Evolutionary conservation across 2,888 invertebrate species (phyloP), one percentile per base, ranked within the genome.

Genomic region (Luffia ferchaultella): DNA sequence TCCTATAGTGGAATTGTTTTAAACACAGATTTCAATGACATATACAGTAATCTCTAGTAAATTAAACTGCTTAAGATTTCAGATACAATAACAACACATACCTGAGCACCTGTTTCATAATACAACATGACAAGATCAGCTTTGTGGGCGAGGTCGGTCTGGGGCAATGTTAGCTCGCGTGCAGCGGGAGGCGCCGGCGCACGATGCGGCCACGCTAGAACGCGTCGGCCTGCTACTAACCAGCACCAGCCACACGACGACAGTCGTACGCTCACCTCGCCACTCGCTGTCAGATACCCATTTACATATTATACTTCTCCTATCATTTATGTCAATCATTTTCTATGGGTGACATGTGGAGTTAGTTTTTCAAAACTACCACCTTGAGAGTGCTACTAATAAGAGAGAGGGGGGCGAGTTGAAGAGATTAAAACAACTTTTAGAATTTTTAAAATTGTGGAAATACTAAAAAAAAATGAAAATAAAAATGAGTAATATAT

Each of bases 71-170:
- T n/a, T n/a, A n/a, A n/a, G n/a, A n/a, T n/a, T n/a, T n/a, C n/a
- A n/a, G n/a, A n/a, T n/a, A n/a, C n/a, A n/a, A n/a, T n/a, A n/a
- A n/a, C 1, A 41, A 7, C 16, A 45, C 1, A 19, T 53, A 77
- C 79, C 70, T 79, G 79, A 42, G 75, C 71, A 1, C 67, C 76
- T 58, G 76, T 70, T 49, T 76, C 72, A 60, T n/a, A n/a, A n/a
- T n/a, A n/a, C 0, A 95, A 88, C 19, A 89, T 88, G 1, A 94
- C 90, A 16, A 96, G 85, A 52, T 95, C 91, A 0, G 97, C 93
- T 62, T 93, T 90, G 69, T 97, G 97, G 0, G 95, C 93, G 16
- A 97, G 85, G 72, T 97, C 97, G 60, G 96, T 96, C 57, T 96
- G 94, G 0, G 97, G 97, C 42, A 97, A 72, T 0, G 92, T 91